Percentiles rank a stretch among this genome's conserved stretches.
Conservation (phyloP, 2,888 invertebrate species). For the Pelosia muscerda region DNA sequence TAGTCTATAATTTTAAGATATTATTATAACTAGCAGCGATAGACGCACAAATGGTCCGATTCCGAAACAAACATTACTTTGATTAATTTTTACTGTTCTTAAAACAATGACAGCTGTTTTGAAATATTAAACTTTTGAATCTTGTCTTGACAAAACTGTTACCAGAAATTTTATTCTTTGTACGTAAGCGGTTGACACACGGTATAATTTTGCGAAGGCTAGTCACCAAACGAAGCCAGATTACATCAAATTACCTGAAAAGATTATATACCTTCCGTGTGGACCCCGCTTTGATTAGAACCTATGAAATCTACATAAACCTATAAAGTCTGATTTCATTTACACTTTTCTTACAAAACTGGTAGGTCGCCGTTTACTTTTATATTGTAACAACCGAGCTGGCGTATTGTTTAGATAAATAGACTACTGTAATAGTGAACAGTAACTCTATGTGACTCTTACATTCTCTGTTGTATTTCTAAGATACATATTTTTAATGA, state of each 20-base stretch:
- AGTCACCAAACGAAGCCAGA: background rate
- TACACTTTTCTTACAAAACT: slow-evolving; percentile 55
- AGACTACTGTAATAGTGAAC: slow-evolving; percentile 72
- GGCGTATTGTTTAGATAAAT: slow-evolving; percentile 55
- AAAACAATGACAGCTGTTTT: slow-evolving; percentile 7
- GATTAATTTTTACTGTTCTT: slow-evolving; percentile 23
- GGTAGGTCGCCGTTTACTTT: slow-evolving; percentile 36
- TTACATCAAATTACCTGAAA: slow-evolving; percentile 13
- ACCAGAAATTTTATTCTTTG: slow-evolving; percentile 23
- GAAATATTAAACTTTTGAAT: slow-evolving; percentile 35
- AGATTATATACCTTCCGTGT: slow-evolving; percentile 30
- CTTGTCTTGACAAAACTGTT: slow-evolving; percentile 75
- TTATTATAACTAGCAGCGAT: slow-evolving; percentile 67
- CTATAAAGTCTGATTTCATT: slow-evolving; percentile 63
- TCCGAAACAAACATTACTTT: slow-evolving; percentile 49
- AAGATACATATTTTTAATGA: slow-evolving; percentile 82
- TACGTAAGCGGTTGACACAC: slow-evolving; percentile 29
- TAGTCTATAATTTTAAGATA: slow-evolving; percentile 67
- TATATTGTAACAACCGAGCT: slow-evolving; percentile 33
- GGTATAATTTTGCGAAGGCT: slow-evolving; percentile 7
- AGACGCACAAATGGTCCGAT: slow-evolving; percentile 61
- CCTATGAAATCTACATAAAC: slow-evolving; percentile 72
- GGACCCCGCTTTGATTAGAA: slow-evolving; percentile 48
- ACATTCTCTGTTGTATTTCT: slow-evolving; percentile 73
- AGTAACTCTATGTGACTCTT: slow-evolving; percentile 69